Evolutionary conservation across 2,113 vertebrate species (phyloP).

Genomic region (Thamnophis sirtalis): DNA sequence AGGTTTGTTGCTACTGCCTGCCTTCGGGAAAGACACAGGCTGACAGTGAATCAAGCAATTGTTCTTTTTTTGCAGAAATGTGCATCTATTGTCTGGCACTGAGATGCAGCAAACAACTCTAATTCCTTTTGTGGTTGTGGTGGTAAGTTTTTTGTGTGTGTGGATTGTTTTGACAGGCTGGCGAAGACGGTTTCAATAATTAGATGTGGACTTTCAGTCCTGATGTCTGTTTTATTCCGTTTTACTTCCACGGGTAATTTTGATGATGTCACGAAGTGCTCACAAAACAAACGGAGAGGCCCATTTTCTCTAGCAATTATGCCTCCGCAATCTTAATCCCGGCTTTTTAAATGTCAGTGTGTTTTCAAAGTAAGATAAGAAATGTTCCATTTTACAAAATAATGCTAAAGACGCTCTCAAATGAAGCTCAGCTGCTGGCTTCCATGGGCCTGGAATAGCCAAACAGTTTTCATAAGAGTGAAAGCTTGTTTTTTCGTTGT

Average conservation of each 20-base stretch:
- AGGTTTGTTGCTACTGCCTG: neutral
- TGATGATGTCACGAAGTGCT: neutral
- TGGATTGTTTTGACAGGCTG: neutral
- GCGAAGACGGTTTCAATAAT: neutral
- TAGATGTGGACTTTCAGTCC: conserved; percentile 17
- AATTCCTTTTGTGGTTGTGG: neutral
- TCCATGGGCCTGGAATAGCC: neutral
- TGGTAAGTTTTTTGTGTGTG: neutral
- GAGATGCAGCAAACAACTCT: neutral
- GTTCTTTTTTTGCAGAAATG: neutral
- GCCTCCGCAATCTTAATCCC: conserved; percentile 2
- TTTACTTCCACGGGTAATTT: neutral
- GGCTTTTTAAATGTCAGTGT: conserved; percentile 1
- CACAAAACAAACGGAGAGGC: neutral
- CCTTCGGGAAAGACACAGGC: neutral
- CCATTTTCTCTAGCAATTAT: neutral
- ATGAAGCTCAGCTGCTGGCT: neutral
- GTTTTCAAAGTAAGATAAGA: neutral
- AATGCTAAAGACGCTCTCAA: neutral
- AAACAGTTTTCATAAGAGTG: neutral
- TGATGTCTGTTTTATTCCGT: neutral
- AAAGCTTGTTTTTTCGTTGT: neutral
- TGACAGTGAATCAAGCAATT: neutral
- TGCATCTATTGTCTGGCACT: neutral
- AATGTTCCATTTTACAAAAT: neutral